A percentile compares a stretch with the other conserved stretches of the same genome.
Conservation (phyloP, 2,888 invertebrate genomes). For the Cabera pusaria region DNA sequence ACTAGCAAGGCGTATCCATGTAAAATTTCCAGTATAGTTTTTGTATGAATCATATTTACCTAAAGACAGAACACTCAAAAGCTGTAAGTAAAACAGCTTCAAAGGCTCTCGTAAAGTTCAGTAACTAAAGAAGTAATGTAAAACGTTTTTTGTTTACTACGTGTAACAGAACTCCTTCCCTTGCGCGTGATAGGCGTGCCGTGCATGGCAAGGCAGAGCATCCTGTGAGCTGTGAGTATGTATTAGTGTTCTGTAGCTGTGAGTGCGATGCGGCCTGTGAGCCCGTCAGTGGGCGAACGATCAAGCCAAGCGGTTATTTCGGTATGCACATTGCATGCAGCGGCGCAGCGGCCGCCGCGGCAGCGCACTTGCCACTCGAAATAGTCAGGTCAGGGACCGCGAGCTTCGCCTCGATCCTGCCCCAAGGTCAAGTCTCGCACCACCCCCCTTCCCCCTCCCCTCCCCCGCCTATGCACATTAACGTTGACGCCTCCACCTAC, state of each 20-base stretch:
- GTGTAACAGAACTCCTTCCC: conserved; percentile 55
- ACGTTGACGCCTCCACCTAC: conserved; percentile 51
- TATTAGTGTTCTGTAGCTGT: too few species aligned
- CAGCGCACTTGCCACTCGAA: conserved; percentile 81
- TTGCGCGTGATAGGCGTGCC: conserved; percentile 60
- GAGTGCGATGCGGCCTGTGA: too few species aligned
- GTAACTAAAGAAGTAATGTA: conserved; percentile 31
- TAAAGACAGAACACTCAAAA: too few species aligned
- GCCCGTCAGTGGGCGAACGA: conserved; percentile 44
- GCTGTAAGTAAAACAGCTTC: too few species aligned
- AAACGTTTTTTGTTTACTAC: conserved; percentile 56
- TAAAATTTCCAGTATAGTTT: too few species aligned
- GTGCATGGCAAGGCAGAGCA: conserved; percentile 62
- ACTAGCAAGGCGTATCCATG: too few species aligned
- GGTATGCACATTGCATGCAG: conserved; percentile 83
- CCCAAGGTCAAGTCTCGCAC: conserved; percentile 78
- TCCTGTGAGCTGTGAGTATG: conserved; percentile 60
- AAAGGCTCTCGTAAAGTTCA: conserved; percentile 4
- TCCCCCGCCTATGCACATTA: conserved; percentile 48
- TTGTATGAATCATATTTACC: too few species aligned
- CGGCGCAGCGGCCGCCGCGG: conserved; percentile 49
- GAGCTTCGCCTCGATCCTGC: conserved; percentile 76
- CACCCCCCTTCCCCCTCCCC: conserved; percentile 33
- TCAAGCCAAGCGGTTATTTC: conserved; percentile 74
- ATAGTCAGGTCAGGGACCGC: conserved; percentile 84